Evolutionary conservation across 2,113 vertebrate species (phyloP).

Genomic region (Sander lucioperca): DNA sequence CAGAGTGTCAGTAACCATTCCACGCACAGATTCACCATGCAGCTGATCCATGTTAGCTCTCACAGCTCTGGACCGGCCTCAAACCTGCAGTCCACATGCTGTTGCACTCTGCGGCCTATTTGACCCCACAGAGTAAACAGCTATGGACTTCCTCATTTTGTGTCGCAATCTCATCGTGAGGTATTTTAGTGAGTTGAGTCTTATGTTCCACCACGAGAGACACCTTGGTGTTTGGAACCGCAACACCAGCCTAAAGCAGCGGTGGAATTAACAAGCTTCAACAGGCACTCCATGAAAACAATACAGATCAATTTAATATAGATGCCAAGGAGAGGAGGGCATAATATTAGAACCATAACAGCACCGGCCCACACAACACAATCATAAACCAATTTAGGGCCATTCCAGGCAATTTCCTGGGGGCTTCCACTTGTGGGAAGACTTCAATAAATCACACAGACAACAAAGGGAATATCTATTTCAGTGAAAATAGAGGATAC

Average conservation of each 20-base stretch:
- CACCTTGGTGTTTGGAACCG: slow-evolving; percentile 56
- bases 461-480: slow-evolving; percentile 87
- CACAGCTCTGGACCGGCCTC: slow-evolving; percentile 44
- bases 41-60: slow-evolving; percentile 77
- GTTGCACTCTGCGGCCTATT: slow-evolving; percentile 5
- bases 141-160: slow-evolving; percentile 30
- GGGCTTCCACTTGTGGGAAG: slow-evolving; percentile 85
- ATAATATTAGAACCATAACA: slow-evolving; percentile 84
- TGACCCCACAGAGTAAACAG: slow-evolving; percentile 44
- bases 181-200: slow-evolving; percentile 31
- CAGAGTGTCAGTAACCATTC: slow-evolving; percentile 86
- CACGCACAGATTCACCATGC: slow-evolving; percentile 69
- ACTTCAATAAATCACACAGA: slow-evolving; percentile 89
- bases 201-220: slow-evolving; percentile 37
- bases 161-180: background rate
- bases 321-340: slow-evolving; percentile 81
- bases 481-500: slow-evolving; percentile 81
- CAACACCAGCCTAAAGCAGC: slow-evolving; percentile 65
- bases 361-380: slow-evolving; percentile 82
- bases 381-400: slow-evolving; percentile 89
- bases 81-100: background rate
- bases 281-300: slow-evolving; percentile 82
- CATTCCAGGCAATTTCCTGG: slow-evolving; percentile 88
- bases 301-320: slow-evolving; percentile 87
- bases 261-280: slow-evolving; percentile 80